phyloP scores from a whole-genome alignment of 2,797 vertebrate genomes.

The Notolepis coatsorum region DNA sequence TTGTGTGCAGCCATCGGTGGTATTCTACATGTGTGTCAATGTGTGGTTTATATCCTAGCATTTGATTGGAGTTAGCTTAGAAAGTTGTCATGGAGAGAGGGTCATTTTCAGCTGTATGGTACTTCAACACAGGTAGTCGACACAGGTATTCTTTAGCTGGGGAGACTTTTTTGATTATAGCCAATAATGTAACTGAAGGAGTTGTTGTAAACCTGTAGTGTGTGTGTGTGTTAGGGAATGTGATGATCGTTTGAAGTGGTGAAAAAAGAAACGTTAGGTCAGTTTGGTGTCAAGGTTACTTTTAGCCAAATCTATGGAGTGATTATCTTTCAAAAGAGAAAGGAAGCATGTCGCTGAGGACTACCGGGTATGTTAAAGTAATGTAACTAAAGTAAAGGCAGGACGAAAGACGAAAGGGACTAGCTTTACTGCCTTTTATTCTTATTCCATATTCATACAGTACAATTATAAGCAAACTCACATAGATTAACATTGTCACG shows the following conservation, averaged over 20 bases:
- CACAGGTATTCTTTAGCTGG: slow-evolving; percentile 40
- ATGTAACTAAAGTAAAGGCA: too few relatives aligned
- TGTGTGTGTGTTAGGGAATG: slow-evolving; percentile 22
- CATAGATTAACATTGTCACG: slow-evolving; percentile 13
- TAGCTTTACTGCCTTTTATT: neutral
- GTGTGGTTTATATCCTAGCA: slow-evolving; percentile 44
- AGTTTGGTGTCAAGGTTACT: slow-evolving; percentile 61
- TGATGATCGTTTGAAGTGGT: slow-evolving; percentile 25
- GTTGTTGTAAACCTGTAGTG: slow-evolving; percentile 38
- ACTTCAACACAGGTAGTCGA: slow-evolving; percentile 12
- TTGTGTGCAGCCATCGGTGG: slow-evolving; percentile 58
- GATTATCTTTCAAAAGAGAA: slow-evolving; percentile 33
- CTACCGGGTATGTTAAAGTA: too few relatives aligned
- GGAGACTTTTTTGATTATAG: slow-evolving; percentile 19
- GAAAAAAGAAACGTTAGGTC: slow-evolving; percentile 36
- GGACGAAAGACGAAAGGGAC: neutral
- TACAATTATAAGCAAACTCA: neutral
- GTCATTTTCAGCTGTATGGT: slow-evolving; percentile 17
- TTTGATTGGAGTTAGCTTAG: slow-evolving; percentile 40
- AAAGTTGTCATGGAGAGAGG: slow-evolving; percentile 40
- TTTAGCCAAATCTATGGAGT: slow-evolving; percentile 53
- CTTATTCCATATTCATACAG: slow-evolving; percentile 1
- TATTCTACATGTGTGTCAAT: slow-evolving; percentile 29
- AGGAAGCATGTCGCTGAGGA: slow-evolving; percentile 20
- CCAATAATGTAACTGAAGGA: slow-evolving; percentile 4